Conservation (phyloP, 1,140 invertebrate species). For the Zaprionus africanus region DNA sequence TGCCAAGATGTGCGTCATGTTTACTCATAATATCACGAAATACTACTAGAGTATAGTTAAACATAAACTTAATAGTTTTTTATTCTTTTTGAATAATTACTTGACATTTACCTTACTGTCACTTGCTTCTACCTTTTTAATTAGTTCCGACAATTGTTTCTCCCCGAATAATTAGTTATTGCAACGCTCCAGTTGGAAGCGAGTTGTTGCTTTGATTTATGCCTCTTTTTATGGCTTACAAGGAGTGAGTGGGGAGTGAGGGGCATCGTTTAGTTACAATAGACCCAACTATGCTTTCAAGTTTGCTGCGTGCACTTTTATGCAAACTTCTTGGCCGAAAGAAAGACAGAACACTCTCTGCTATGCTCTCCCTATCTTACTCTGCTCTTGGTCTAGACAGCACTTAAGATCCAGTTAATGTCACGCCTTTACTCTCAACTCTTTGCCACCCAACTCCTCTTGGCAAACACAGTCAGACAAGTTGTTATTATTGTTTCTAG, state of each 20-base stretch:
- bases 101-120: not conserved
- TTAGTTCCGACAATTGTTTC: not conserved
- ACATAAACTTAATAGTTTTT: too few relatives aligned
- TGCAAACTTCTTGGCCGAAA: conserved; percentile 13
- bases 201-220: conserved; percentile 1
- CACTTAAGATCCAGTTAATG: conserved; percentile 47
- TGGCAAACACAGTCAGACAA: conserved; percentile 29
- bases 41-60: too few relatives aligned
- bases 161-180: conserved; percentile 9
- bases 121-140: not conserved
- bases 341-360: conserved; percentile 1
- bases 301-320: conserved; percentile 17
- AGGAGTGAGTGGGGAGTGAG: not conserved
- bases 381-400: conserved; percentile 22
- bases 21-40: not conserved
- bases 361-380: not conserved
- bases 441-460: not conserved
- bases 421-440: conserved; percentile 29
- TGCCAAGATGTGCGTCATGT: not conserved
- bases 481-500: not conserved
- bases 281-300: conserved; percentile 1
- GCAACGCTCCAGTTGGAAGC: not conserved
- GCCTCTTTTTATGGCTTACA: not conserved
- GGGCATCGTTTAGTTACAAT: not conserved
- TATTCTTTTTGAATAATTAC: not conserved